Evolutionary conservation across 1,140 invertebrate species (phyloP).

Genomic region (Sinonovacula constricta): DNA sequence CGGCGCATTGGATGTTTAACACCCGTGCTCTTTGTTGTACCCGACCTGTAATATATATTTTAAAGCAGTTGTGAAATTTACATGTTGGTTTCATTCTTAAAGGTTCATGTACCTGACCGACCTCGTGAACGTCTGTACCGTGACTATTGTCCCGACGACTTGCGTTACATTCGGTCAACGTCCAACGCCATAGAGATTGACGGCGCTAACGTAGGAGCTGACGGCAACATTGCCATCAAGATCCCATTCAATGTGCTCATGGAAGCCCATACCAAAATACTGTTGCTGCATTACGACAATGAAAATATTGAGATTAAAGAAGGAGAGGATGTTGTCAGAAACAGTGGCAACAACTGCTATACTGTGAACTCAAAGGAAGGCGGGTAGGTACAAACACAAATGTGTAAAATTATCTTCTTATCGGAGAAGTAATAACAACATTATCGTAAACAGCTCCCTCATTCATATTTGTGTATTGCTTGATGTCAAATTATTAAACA

Average conservation of each 20-base stretch:
- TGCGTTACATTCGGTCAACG: conserved; percentile 32
- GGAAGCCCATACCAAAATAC: conserved; percentile 43
- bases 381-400: conserved; percentile 24
- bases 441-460: too few species aligned
- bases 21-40: too few species aligned
- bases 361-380: conserved; percentile 26
- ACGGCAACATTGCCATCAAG: conserved; percentile 33
- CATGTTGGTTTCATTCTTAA: too few species aligned
- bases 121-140: conserved; percentile 32
- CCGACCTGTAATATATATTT: too few species aligned
- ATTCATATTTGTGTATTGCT: too few species aligned
- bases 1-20: too few species aligned
- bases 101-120: conserved; percentile 37
- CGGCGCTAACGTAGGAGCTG: background rate
- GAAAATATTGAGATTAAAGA: conserved; percentile 44
- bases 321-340: conserved; percentile 10
- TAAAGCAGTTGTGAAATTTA: too few species aligned
- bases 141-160: conserved; percentile 38
- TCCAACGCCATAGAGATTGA: conserved; percentile 50
- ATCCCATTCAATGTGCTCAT: conserved; percentile 39
- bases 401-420: too few species aligned
- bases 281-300: conserved; percentile 41
- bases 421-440: too few species aligned
- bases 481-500: too few species aligned
- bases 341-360: conserved; percentile 8